These are phyloP conservation scores for Dipodomys merriami DNA, from an alignment of 2,113 vertebrate species.

Conservation along the genomic window DNA sequence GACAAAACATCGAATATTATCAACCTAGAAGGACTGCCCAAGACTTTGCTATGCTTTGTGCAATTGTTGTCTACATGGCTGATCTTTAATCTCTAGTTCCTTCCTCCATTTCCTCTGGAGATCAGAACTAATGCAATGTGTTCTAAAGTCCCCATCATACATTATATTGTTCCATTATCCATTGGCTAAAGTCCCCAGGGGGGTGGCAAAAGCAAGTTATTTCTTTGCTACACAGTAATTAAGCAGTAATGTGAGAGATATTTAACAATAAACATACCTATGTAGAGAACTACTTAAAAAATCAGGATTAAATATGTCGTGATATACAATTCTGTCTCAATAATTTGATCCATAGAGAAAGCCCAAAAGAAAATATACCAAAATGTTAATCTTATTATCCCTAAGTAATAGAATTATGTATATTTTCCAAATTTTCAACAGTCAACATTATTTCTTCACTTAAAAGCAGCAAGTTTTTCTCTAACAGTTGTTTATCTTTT, in stretches of 20 bases:
- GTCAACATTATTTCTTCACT: neutral
- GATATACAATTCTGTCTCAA: too few relatives aligned
- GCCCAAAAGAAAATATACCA: too few relatives aligned
- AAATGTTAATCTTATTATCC: neutral
- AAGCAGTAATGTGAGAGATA: constrained; percentile 2
- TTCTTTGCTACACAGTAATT: neutral
- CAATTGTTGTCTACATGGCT: neutral
- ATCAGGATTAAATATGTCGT: constrained; percentile 30
- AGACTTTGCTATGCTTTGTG: neutral
- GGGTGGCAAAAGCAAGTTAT: neutral
- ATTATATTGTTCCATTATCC: neutral
- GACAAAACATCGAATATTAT: too few relatives aligned
- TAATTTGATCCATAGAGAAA: neutral
- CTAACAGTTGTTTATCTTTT: constrained; percentile 19
- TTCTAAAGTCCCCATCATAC: neutral
- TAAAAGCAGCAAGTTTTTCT: constrained; percentile 15
- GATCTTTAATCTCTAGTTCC: neutral
- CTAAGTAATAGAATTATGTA: neutral
- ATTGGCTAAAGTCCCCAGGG: neutral
- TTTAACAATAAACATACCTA: constrained; percentile 23
- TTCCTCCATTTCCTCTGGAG: constrained; percentile 22
- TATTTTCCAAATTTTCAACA: neutral
- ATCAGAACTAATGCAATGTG: neutral
- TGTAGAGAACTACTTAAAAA: constrained; percentile 2
- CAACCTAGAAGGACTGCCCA: neutral